Evolutionary conservation across 2,113 vertebrate genomes (phyloP).

Genomic region (Zeus faber): DNA sequence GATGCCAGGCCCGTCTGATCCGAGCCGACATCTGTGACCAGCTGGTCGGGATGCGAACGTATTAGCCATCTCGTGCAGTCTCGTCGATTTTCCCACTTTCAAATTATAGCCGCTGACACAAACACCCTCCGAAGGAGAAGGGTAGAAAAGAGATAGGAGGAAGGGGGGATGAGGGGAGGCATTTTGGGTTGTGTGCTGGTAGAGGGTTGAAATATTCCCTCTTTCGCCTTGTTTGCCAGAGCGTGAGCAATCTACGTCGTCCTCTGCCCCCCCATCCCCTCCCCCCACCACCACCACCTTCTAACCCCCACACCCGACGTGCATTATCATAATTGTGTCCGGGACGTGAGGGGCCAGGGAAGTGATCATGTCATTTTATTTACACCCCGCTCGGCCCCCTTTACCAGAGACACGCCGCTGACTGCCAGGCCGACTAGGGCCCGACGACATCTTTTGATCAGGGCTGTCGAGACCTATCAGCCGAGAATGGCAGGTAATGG

Average conservation of each 20-base stretch:
- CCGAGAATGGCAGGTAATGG: conserved; percentile 99
- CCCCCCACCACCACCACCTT: conserved; percentile 61
- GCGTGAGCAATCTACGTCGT: conserved; percentile 62
- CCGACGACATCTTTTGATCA: conserved; percentile 99
- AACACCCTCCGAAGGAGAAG: conserved; percentile 70
- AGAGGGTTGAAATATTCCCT: conserved; percentile 71
- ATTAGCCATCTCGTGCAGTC: conserved; percentile 85
- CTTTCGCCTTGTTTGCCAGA: conserved; percentile 82
- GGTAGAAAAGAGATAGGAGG: conserved; percentile 23
- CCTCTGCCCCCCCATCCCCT: conserved; percentile 77
- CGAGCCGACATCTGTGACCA: conserved; percentile 53
- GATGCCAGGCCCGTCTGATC: conserved; percentile 32
- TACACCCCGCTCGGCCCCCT: conserved; percentile 97
- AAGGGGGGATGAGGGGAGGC: conserved; percentile 58
- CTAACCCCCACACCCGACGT: conserved; percentile 56
- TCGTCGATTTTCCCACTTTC: conserved; percentile 82
- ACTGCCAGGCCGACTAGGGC: conserved; percentile 94
- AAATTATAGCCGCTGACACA: no score
- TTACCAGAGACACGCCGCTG: conserved; percentile 96
- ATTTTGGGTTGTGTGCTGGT: conserved; percentile 68
- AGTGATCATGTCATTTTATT: conserved; percentile 99
- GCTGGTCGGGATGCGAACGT: conserved; percentile 75
- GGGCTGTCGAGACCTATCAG: conserved; percentile 99
- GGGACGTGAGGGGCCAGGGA: conserved; percentile 98
- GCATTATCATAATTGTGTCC: conserved; percentile 99